Percentiles rank a stretch among this genome's conserved stretches.
Conservation (phyloP, 2,113 vertebrate species). For the Xiphias gladius region DNA sequence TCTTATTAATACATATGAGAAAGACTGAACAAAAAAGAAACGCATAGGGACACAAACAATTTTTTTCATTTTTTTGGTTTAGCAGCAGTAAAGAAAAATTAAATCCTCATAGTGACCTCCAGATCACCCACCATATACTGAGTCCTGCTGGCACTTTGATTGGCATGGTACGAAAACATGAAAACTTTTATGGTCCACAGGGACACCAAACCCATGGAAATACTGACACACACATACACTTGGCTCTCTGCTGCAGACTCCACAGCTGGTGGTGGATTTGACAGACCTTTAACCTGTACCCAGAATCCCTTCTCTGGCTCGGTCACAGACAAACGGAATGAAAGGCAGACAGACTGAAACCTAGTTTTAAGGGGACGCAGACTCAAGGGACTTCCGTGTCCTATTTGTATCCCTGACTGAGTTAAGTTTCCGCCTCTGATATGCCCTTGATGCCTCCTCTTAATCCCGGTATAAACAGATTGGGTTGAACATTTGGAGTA, state of each 20-base stretch:
- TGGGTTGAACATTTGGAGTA: constrained; percentile 10
- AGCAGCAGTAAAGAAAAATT: background rate
- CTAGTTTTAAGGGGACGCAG: constrained; percentile 1
- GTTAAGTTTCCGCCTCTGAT: constrained; percentile 28
- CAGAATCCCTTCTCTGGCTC: constrained; percentile 30
- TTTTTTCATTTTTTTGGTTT: background rate
- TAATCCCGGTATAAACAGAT: constrained; percentile 37
- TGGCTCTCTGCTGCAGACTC: constrained; percentile 20
- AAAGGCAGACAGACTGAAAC: constrained; percentile 19
- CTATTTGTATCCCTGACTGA: constrained; percentile 31
- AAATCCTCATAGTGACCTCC: background rate
- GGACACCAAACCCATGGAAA: background rate
- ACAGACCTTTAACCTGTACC: constrained; percentile 43
- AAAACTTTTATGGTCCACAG: constrained; percentile 49
- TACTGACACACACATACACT: background rate
- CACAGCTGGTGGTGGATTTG: constrained; percentile 48
- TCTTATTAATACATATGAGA: background rate
- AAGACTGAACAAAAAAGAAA: background rate
- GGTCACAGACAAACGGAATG: constrained; percentile 20
- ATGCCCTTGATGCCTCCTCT: constrained; percentile 16
- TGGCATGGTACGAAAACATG: constrained; percentile 46
- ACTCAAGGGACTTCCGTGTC: constrained; percentile 30
- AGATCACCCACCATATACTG: background rate
- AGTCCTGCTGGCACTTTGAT: constrained; percentile 20
- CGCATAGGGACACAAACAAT: background rate